Evolutionary conservation across 2,888 invertebrate species (phyloP), one percentile per base, ranked within the genome.

Genomic region (Sinohyriopsis cumingii): DNA sequence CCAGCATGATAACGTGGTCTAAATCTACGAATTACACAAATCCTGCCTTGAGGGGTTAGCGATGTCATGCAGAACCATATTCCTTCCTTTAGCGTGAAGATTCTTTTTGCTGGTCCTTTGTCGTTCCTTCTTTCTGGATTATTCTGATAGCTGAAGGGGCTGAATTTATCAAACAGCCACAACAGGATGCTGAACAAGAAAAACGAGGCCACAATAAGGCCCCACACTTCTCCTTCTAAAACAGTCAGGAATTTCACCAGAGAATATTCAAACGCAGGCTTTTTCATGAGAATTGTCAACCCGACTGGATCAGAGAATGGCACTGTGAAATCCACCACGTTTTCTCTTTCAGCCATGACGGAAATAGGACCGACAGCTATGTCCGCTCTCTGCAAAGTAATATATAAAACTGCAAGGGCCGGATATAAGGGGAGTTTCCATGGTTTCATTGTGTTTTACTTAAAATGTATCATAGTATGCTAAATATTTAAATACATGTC

Each of bases 11-110:
- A 9, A 12, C 45, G 45, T 45, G 45, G 45, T 45, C 45, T 2
- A 45, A 45, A 45, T 45, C 45, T 45, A 45, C 45, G 1, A 45
- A 45, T 12, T 45, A 45, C 9, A 45, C 33, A 45, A 45, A 45
- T 55, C 63, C 72, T 72, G 92, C 93, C 91, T 89, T 94, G 94
- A 0, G 99, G 99, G 0, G 98, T 99, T 24, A 99, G 91, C 55
- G 98, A 98, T 59, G 98, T 98, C 97, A 99, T 97, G 87, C 98
- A 98, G 90, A 99, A 99, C 98, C 98, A 99, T 0, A 99, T 92
- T 86, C 98, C 98, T 90, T 99, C 99, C 89, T 97, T 98, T 55
- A 99, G 91, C 61, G 95, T 96, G 87, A 99, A 99, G 87, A 97
- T 96, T 5, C 98, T 92, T 87, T 97, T 97, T 72, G 91, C 91